Percentiles rank a stretch among this genome's conserved stretches.
Evolutionary conservation across 2,888 invertebrate genomes (phyloP).

Genomic region (Drosophila kuntzei): DNA sequence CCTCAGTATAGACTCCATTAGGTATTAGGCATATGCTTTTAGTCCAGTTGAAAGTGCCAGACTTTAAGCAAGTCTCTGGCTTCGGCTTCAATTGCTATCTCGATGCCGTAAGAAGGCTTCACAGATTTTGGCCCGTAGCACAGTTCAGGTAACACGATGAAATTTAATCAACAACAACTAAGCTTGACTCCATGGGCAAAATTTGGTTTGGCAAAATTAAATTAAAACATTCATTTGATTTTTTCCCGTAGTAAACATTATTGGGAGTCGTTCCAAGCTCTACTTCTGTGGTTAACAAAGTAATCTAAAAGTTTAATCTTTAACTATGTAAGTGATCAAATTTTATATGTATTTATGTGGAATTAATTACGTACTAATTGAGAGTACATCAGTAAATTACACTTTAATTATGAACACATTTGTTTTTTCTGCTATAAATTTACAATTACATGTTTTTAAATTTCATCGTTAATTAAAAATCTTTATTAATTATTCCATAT

Average conservation of each 20-base stretch:
- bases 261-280: background rate
- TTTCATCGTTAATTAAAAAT: too few relatives aligned
- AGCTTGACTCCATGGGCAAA: background rate
- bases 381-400: too few relatives aligned
- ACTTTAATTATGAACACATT: too few relatives aligned
- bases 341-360: too few relatives aligned
- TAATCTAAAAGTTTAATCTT: background rate
- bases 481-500: too few relatives aligned
- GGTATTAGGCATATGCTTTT: constrained; percentile 19
- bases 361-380: background rate
- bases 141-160: constrained; percentile 30
- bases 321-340: background rate
- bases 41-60: constrained; percentile 5
- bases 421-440: too few relatives aligned
- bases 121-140: constrained; percentile 1
- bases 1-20: constrained; percentile 37
- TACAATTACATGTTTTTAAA: too few relatives aligned
- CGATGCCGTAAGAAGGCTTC: constrained; percentile 7
- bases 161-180: constrained; percentile 44
- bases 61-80: constrained; percentile 32
- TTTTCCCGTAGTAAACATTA: constrained; percentile 1
- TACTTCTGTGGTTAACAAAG: background rate
- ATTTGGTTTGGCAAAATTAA: constrained; percentile 10
- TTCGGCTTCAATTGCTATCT: constrained; percentile 33
- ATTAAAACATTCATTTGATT: constrained; percentile 27